Conservation (phyloP, 2,888 invertebrate species). For the Tetranychus piercei region DNA sequence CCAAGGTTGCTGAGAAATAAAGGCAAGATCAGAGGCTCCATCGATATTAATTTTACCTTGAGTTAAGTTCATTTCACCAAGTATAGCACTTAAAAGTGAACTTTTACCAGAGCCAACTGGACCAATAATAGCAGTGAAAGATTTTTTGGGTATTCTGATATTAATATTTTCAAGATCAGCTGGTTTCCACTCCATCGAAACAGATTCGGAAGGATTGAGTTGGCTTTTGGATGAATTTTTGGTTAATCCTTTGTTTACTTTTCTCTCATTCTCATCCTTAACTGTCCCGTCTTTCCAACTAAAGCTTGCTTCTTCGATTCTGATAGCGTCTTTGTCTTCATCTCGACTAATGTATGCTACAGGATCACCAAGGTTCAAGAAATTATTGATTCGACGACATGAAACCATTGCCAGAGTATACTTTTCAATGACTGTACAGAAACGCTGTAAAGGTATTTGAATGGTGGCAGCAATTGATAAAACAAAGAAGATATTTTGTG, state of each 20-base stretch:
- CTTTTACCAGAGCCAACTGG: conserved; percentile 26
- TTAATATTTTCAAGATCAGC: conserved; percentile 20
- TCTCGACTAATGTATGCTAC: background rate
- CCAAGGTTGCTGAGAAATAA: conserved; percentile 20
- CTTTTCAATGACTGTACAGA: background rate
- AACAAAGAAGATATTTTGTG: conserved; percentile 32
- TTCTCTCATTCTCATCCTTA: background rate
- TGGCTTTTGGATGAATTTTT: background rate
- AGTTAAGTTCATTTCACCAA: conserved; percentile 28
- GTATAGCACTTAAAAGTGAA: conserved; percentile 25
- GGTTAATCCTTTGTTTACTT: background rate
- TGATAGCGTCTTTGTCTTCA: background rate
- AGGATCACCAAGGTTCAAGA: background rate
- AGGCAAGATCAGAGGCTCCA: conserved; percentile 5
- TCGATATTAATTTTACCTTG: conserved; percentile 22
- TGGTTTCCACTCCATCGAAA: background rate
- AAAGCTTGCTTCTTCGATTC: background rate
- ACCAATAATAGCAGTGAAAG: conserved; percentile 25
- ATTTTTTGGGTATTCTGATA: conserved; percentile 19
- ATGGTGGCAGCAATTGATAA: conserved; percentile 34
- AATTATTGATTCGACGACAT: conserved; percentile 50
- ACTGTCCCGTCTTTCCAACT: background rate
- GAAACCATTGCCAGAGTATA: conserved; percentile 17
- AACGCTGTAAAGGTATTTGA: conserved; percentile 25
- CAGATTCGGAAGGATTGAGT: background rate